Percentiles rank a stretch among this genome's conserved stretches.
Evolutionary conservation across 2,113 vertebrate genomes (phyloP).

Genomic region (Protobothrops mucrosquamatus): DNA sequence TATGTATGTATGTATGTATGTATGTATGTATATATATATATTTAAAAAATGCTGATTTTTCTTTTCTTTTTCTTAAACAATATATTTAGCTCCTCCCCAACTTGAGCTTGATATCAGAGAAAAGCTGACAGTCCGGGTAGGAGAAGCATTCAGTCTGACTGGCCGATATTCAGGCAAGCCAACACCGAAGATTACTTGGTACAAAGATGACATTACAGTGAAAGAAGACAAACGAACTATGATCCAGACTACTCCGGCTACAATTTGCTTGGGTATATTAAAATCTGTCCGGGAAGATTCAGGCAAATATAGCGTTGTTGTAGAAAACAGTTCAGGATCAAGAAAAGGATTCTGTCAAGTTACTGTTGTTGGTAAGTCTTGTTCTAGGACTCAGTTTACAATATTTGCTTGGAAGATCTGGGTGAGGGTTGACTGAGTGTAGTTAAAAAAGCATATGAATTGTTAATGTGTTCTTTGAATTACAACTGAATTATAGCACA

Average conservation of each 20-base stretch:
- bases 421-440: not conserved
- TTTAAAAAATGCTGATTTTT: constrained; percentile 33
- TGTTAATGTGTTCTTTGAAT: not conserved
- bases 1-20: too few species aligned
- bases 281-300: constrained; percentile 89
- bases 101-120: constrained; percentile 96
- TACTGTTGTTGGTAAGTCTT: constrained; percentile 86
- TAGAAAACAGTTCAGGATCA: constrained; percentile 92
- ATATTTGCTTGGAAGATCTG: not conserved
- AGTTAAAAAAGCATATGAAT: not conserved
- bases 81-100: constrained; percentile 84
- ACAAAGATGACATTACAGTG: constrained; percentile 83
- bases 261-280: constrained; percentile 83
- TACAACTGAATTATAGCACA: not conserved
- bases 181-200: constrained; percentile 87
- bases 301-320: constrained; percentile 88
- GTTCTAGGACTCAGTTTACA: not conserved
- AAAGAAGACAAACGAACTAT: constrained; percentile 83
- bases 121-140: constrained; percentile 87
- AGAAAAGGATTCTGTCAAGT: constrained; percentile 92
- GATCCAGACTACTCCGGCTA: constrained; percentile 85
- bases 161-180: constrained; percentile 94
- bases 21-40: not conserved
- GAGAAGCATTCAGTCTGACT: constrained; percentile 88
- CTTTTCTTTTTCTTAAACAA: constrained; percentile 33